Conservation (phyloP, 2,888 invertebrate genomes). For the Ectemnius cavifrons region DNA sequence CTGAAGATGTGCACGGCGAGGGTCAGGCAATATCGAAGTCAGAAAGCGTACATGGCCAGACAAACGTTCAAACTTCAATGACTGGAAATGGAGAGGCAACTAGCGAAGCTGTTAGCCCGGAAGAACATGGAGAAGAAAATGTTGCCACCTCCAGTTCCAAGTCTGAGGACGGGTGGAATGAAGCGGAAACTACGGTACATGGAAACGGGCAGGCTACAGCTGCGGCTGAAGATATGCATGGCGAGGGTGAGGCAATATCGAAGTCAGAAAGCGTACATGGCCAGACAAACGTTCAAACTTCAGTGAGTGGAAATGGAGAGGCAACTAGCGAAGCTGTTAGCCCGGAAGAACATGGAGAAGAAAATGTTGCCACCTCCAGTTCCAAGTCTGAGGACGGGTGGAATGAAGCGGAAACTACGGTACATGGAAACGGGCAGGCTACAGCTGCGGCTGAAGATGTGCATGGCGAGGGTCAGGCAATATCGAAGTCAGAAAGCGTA, state of each 20-base stretch:
- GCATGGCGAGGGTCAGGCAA: background rate
- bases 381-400: no score
- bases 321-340: background rate
- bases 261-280: background rate
- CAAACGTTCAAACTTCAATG: background rate
- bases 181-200: background rate
- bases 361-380: no score
- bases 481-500: background rate
- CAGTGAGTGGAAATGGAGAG: background rate
- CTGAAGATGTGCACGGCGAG: background rate
- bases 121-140: background rate
- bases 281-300: no score
- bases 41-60: background rate
- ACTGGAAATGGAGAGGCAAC: background rate
- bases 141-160: background rate
- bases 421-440: no score
- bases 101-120: background rate
- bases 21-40: background rate
- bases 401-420: no score
- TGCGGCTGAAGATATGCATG: background rate
- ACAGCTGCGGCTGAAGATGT: no score
- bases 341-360: background rate
- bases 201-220: background rate
- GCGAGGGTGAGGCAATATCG: background rate
- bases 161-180: background rate